Percentiles rank a stretch among this genome's conserved stretches.
Conservation (phyloP, 2,113 vertebrate genomes). For the Nipponia nippon region DNA sequence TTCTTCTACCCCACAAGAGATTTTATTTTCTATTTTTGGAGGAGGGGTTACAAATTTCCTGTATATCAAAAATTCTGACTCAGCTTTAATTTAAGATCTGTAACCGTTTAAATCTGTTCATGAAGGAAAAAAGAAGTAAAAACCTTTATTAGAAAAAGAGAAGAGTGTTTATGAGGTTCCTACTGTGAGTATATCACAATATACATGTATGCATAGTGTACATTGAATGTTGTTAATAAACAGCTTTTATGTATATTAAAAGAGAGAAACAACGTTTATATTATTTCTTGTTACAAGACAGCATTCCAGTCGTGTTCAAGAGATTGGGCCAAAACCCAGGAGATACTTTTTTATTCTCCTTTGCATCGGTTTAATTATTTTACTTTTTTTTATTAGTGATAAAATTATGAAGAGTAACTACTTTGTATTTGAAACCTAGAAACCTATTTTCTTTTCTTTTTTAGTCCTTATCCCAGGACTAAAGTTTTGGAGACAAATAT, state of each 20-base stretch:
- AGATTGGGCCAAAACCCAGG: background rate
- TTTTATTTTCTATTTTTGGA: background rate
- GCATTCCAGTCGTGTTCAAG: background rate
- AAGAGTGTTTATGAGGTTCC: background rate
- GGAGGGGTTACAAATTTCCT: background rate
- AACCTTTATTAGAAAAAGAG: background rate
- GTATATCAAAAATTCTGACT: background rate
- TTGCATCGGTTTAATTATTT: background rate
- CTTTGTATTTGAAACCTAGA: background rate
- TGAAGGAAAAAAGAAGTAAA: background rate
- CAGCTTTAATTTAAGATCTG: background rate
- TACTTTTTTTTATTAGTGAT: background rate
- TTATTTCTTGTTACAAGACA: background rate
- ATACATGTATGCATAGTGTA: background rate
- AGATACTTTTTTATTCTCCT: no score
- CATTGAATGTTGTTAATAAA: background rate
- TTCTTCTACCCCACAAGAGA: background rate
- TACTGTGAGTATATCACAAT: background rate
- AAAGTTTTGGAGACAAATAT: background rate
- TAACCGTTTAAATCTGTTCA: background rate
- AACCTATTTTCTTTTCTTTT: background rate
- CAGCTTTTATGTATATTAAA: background rate
- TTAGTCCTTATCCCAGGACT: background rate
- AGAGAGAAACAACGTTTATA: background rate
- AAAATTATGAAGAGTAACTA: background rate